phyloP scores from a whole-genome alignment of 1,140 invertebrate genomes.

The Orius laevigatus region DNA sequence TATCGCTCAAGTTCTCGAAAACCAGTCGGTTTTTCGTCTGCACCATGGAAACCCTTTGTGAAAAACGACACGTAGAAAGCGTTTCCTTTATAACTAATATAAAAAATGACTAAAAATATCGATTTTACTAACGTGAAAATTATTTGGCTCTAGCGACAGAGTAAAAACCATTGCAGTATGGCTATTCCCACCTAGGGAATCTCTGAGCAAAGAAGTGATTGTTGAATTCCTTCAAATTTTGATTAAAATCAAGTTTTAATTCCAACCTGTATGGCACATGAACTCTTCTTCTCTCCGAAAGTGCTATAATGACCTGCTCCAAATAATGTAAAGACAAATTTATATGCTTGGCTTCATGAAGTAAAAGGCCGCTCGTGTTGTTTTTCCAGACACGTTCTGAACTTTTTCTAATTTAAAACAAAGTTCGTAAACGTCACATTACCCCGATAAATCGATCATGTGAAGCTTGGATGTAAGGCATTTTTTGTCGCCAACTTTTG shows the following conservation, averaged over 20 bases:
- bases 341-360: constrained; percentile 45
- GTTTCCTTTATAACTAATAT: constrained; percentile 32
- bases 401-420: constrained; percentile 20
- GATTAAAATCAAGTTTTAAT: constrained; percentile 20
- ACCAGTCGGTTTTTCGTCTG: constrained; percentile 29
- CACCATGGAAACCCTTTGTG: constrained; percentile 45
- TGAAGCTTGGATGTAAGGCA: constrained; percentile 4
- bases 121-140: constrained; percentile 32
- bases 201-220: constrained; percentile 43
- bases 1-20: not conserved
- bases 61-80: constrained; percentile 47
- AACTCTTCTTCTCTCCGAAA: constrained; percentile 36
- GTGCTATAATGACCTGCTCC: constrained; percentile 47
- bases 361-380: constrained; percentile 31
- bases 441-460: constrained; percentile 11
- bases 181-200: constrained; percentile 48
- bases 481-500: not conserved
- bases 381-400: constrained; percentile 32
- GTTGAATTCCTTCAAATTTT: constrained; percentile 35
- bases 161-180: constrained; percentile 50
- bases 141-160: constrained; percentile 34
- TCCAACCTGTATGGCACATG: constrained; percentile 40
- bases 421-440: not conserved
- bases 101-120: too few relatives aligned
- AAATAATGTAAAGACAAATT: constrained; percentile 50